A percentile compares a stretch with the other conserved stretches of the same genome.
Evolutionary conservation across 1,140 invertebrate genomes (phyloP).

Genomic region (Manduca sexta): DNA sequence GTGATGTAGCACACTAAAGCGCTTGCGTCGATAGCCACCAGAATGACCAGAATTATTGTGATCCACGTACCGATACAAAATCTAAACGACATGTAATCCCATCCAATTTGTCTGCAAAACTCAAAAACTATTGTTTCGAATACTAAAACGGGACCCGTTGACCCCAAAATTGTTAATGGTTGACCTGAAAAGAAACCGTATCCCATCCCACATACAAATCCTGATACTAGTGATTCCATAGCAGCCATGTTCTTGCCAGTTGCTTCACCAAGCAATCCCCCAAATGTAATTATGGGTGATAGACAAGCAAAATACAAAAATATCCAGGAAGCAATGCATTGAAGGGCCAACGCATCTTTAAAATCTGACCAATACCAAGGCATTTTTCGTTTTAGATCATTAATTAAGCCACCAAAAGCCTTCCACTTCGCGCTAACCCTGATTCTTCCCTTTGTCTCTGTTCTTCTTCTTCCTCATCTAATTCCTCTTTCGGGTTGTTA

Average conservation of each 20-base stretch:
- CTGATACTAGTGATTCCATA: slow-evolving; percentile 97
- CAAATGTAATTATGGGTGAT: slow-evolving; percentile 98
- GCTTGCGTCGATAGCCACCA: slow-evolving; percentile 97
- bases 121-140: slow-evolving; percentile 98
- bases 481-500: slow-evolving; percentile 79
- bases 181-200: slow-evolving; percentile 99
- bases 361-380: slow-evolving; percentile 90
- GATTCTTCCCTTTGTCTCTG: slow-evolving; percentile 88
- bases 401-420: slow-evolving; percentile 91
- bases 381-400: slow-evolving; percentile 93
- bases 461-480: slow-evolving; percentile 89
- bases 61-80: slow-evolving; percentile 98
- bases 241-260: slow-evolving; percentile 98
- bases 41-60: slow-evolving; percentile 86
- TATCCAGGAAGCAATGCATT: slow-evolving; percentile 97
- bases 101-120: slow-evolving; percentile 89
- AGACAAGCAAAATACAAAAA: slow-evolving; percentile 99
- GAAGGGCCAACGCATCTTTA: slow-evolving; percentile 92
- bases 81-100: slow-evolving; percentile 94
- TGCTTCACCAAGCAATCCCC: slow-evolving; percentile 94
- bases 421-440: slow-evolving; percentile 88
- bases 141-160: slow-evolving; percentile 97
- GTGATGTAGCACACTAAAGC: slow-evolving; percentile 99
- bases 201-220: slow-evolving; percentile 94
- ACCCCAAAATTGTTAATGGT: slow-evolving; percentile 97